Evolutionary conservation across 1,140 invertebrate genomes (phyloP).

Genomic region (Triops longicaudatus): DNA sequence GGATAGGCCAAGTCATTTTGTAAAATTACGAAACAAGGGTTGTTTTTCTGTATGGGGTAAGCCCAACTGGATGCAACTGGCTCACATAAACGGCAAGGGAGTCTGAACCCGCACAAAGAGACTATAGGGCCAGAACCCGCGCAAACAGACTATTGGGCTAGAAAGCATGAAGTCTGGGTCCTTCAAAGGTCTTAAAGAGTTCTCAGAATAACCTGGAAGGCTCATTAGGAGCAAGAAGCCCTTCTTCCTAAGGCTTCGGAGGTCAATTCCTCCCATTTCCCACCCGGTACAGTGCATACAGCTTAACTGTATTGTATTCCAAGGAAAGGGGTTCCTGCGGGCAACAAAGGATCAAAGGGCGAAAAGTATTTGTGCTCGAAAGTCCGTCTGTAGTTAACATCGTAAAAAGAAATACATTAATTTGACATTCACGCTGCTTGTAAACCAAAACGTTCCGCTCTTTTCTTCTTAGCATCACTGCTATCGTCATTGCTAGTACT

Average conservation of each 20-base stretch:
- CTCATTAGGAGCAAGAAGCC: not conserved
- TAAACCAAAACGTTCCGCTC: conserved; percentile 26
- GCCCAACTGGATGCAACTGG: not conserved
- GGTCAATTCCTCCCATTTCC: not conserved
- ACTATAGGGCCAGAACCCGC: not conserved
- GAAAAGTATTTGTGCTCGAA: not conserved
- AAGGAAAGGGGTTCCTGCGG: not conserved
- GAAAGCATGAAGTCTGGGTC: conserved; percentile 4
- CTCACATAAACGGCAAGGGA: not conserved
- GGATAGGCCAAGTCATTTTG: not conserved
- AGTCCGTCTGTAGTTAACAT: not conserved
- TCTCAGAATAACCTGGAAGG: not conserved
- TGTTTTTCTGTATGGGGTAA: not conserved
- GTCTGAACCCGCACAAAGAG: not conserved
- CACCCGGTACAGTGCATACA: not conserved
- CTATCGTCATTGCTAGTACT: not conserved
- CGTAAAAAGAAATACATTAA: conserved; percentile 11
- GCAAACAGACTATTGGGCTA: not conserved
- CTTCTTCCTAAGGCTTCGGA: not conserved
- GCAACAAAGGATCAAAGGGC: not conserved
- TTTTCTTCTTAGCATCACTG: conserved; percentile 23
- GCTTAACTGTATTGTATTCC: not conserved
- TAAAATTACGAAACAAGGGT: not conserved
- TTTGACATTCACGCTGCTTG: not conserved
- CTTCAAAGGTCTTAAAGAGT: not conserved